Evolutionary conservation across 2,888 invertebrate genomes (phyloP).

Genomic region (Aleiodes testaceus): DNA sequence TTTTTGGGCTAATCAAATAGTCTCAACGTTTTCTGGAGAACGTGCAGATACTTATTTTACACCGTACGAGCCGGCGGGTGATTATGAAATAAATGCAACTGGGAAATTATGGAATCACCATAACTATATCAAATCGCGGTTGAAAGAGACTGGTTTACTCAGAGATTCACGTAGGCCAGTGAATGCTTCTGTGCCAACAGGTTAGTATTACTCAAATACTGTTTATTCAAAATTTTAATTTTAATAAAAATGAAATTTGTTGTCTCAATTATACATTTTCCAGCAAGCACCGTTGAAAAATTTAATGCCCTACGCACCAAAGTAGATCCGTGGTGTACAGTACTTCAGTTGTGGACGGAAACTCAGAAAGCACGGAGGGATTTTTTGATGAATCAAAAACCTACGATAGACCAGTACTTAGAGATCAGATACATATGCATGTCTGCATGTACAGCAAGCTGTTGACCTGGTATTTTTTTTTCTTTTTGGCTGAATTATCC

Average conservation of each 20-base stretch:
- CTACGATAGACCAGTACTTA: conserved; percentile 1
- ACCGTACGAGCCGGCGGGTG: not conserved
- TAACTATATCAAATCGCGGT: conserved; percentile 1
- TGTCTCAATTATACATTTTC: not conserved
- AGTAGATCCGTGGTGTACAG: conserved; percentile 19
- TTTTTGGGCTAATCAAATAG: conserved; percentile 8
- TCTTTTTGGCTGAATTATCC: not conserved
- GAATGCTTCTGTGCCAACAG: not conserved
- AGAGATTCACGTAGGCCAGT: not conserved
- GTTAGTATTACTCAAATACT: not conserved
- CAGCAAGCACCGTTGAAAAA: not conserved
- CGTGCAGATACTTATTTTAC: conserved; percentile 16
- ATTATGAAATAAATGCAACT: conserved; percentile 4
- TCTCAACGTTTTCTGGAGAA: conserved; percentile 6
- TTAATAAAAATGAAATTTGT: too few relatives aligned
- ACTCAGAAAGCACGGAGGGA: conserved; percentile 5
- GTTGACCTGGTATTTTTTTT: conserved; percentile 10
- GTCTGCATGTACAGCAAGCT: conserved; percentile 17
- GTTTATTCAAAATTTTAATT: too few relatives aligned
- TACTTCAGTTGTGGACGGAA: conserved; percentile 9
- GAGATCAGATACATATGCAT: conserved; percentile 23
- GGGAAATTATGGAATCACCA: conserved; percentile 21
- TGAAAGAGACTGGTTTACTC: not conserved
- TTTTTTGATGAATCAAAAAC: not conserved
- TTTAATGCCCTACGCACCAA: conserved; percentile 22